Conservation (phyloP, 2,888 invertebrate species). For the Caenorhabditis sulstoni region DNA sequence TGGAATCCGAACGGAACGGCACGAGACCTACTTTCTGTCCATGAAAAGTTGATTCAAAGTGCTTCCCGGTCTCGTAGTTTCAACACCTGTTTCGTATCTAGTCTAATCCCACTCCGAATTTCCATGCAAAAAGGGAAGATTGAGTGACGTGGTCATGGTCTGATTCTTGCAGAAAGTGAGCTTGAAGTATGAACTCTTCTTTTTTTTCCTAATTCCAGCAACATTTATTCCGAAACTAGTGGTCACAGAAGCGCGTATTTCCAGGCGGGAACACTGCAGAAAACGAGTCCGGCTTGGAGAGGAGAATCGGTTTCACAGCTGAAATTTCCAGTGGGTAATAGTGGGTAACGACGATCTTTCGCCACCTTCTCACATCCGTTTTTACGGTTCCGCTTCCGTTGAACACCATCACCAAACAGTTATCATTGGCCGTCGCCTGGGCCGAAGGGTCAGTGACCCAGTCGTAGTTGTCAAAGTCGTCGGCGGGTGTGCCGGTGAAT, state of each 20-base stretch:
- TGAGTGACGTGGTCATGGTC: no score
- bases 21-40: no score
- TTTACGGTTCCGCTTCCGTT: constrained; percentile 12
- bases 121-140: no score
- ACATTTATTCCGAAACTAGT: not conserved
- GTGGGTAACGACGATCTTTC: no score
- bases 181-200: no score
- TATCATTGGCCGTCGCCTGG: not conserved
- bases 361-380: constrained; percentile 27
- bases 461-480: constrained; percentile 21
- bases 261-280: not conserved
- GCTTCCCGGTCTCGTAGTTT: no score
- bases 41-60: no score
- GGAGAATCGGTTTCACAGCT: not conserved
- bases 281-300: not conserved
- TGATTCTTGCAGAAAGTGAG: no score
- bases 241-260: not conserved
- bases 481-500: constrained; percentile 6
- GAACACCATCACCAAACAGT: constrained; percentile 29
- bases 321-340: not conserved
- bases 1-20: no score
- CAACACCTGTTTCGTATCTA: no score
- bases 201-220: no score
- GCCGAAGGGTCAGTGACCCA: constrained; percentile 28
- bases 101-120: no score